Evolutionary conservation across 1,140 invertebrate species (phyloP).

Genomic region (Euwallacea fornicatus): DNA sequence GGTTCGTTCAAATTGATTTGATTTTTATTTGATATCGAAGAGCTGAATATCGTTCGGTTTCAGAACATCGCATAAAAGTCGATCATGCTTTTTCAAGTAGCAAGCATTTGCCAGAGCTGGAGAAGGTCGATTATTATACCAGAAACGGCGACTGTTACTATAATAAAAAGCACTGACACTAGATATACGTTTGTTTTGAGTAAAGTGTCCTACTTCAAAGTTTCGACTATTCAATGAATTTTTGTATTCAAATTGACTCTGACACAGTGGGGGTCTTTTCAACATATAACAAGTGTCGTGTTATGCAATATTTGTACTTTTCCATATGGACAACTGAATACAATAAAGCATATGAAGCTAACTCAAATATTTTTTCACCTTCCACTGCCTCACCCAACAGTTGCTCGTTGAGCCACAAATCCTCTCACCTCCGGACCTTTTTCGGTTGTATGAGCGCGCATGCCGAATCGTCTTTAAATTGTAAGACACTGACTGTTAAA

Average conservation of each 20-base stretch:
- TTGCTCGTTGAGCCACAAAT: too few species aligned
- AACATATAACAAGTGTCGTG: slow-evolving; percentile 52
- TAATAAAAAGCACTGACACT: too few species aligned
- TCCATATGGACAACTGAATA: slow-evolving; percentile 57
- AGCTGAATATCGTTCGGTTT: slow-evolving; percentile 45
- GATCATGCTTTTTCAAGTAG: slow-evolving; percentile 28
- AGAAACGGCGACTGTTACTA: not conserved
- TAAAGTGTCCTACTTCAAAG: not conserved
- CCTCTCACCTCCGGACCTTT: too few species aligned
- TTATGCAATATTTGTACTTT: slow-evolving; percentile 58
- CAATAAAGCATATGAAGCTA: slow-evolving; percentile 54
- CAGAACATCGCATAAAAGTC: slow-evolving; percentile 38
- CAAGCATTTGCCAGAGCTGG: slow-evolving; percentile 46
- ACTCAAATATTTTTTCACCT: not conserved
- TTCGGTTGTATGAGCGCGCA: too few species aligned
- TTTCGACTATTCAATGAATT: too few species aligned
- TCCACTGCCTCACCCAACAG: too few species aligned
- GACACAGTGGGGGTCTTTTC: not conserved
- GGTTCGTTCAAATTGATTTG: slow-evolving; percentile 46
- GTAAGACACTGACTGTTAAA: too few species aligned
- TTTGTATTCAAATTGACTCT: slow-evolving; percentile 7
- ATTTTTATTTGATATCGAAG: slow-evolving; percentile 42
- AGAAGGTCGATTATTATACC: slow-evolving; percentile 45
- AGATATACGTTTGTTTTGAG: not conserved
- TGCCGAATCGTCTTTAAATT: too few species aligned